These are phyloP conservation scores for crab-eating macaque (Macaca fascicularis) DNA, from an alignment of 2,113 vertebrate species.

Conservation along the genomic window T2T-MFA8v1.1 NC_088375.1:163367001-163367500, in stretches of 20 bases:
- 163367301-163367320: background rate
- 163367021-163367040: slow-evolving; percentile 83
- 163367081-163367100: slow-evolving; percentile 76
- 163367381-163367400: background rate
- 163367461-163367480: background rate
- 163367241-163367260: background rate
- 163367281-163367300: background rate
- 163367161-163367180: slow-evolving; percentile 76
- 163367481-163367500: background rate
- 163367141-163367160: slow-evolving; percentile 37
- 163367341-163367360: background rate
- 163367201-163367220: slow-evolving; percentile 68
- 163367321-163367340: background rate
- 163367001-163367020: slow-evolving; percentile 78
- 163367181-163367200: slow-evolving; percentile 74
- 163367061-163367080: slow-evolving; percentile 81
- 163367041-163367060: slow-evolving; percentile 83
- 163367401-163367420: background rate
- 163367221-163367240: slow-evolving; percentile 66
- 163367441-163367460: background rate
- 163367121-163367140: slow-evolving; percentile 73
- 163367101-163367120: slow-evolving; percentile 76
- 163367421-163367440: background rate
- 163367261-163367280: background rate
- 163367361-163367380: background rate